A percentile compares a stretch with the other conserved stretches of the same genome.
These are phyloP conservation scores for Halcyon chelicuti DNA, from an alignment of 2,797 vertebrate genomes.

Conservation along the genomic window DNA sequence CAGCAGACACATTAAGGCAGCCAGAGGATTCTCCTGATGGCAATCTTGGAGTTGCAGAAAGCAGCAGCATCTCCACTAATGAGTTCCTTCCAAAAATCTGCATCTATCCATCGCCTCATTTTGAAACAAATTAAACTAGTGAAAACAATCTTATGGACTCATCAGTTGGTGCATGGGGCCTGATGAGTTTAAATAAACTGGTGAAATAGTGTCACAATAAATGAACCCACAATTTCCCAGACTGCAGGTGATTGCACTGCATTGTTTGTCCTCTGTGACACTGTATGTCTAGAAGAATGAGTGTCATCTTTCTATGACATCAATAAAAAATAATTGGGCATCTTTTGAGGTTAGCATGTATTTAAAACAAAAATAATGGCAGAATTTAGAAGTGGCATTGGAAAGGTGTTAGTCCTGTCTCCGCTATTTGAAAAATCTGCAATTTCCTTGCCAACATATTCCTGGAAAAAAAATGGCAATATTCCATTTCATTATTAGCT, in stretches of 20 bases:
- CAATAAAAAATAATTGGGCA: background rate
- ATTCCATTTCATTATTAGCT: constrained; percentile 60
- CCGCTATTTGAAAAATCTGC: constrained; percentile 49
- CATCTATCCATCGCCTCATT: background rate
- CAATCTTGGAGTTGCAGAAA: background rate
- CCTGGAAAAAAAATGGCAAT: background rate
- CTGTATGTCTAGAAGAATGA: background rate
- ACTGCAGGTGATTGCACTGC: background rate
- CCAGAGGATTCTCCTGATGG: background rate
- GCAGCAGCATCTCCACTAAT: background rate
- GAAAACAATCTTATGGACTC: background rate
- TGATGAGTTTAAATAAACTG: background rate
- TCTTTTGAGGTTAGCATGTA: background rate
- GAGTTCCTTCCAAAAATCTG: constrained; percentile 14
- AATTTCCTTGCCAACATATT: constrained; percentile 44
- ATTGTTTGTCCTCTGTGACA: background rate
- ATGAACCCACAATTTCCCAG: background rate
- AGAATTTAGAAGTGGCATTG: constrained; percentile 11
- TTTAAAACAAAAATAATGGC: constrained; percentile 20
- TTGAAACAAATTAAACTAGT: background rate
- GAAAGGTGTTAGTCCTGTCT: constrained; percentile 10
- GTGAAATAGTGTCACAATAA: background rate
- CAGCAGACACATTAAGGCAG: background rate
- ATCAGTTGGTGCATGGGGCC: background rate
- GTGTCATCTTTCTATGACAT: background rate